Base-by-base conservation (phyloP, 2,797 vertebrate species). In the Eulemur rubriventer region DNA sequence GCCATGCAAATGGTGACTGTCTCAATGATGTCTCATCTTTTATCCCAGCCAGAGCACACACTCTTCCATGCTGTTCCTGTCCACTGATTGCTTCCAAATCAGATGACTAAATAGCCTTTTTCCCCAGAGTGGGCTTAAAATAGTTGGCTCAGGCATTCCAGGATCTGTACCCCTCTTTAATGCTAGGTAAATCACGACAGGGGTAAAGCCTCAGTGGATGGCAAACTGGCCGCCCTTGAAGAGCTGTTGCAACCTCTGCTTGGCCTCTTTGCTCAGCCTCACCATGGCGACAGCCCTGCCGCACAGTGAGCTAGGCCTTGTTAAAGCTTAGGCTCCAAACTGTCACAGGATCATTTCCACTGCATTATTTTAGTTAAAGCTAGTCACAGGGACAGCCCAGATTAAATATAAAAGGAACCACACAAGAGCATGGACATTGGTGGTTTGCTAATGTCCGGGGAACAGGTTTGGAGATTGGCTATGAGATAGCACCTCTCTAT, bases 161-260 rank as follows among this genome's bases (percentile, higher is more conserved):
- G 55, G 9, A 26, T 57, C 55, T 26, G 24, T 8, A 26, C 9
- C 9, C 24, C 9, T 57, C 9, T 57, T 57, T 57, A 57, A 57
- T 57, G 99, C 99, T 89, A 99, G 98, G 95, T 99, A 99, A 24
- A 99, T 99, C 94, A 99, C 99, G 3, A 99, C 99, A 2, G 99
- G 99, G 97, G 99, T 99, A 93, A 99, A 99, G 18, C 99, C 99
- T 99, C 99, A 99, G 93, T 99, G 99, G 98, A 99, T 99, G 91
- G 99, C 98, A 97, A 99, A 99, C 98, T 99, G 99, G 35, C 99
- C 99, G 95, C 99, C 99, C 94, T 99, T 99, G 98, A 99, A 99
- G 72, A 99, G 99, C 98, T 99, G 99, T 98, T 99, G 99, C 92
- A 99, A 98, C 95, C 99, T 99, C 98, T 99, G 99, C 96, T 99